phyloP scores from a whole-genome alignment of 2,888 invertebrate species.

The Acanthopleura granulata region DNA sequence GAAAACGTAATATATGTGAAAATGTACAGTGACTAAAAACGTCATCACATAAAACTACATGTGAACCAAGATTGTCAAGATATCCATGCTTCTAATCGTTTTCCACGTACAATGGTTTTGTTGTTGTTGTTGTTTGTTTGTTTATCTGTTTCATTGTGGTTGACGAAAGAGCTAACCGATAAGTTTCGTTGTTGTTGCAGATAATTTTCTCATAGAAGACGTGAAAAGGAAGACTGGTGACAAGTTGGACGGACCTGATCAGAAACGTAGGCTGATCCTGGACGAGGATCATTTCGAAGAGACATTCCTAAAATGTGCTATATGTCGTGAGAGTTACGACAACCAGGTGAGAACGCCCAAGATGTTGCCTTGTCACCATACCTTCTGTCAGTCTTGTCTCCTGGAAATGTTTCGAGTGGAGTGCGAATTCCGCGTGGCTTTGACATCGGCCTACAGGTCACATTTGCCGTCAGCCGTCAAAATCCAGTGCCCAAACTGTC shows the following conservation, averaged over 20 bases:
- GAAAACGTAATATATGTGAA: too few relatives aligned
- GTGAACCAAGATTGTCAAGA: too few relatives aligned
- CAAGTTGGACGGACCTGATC: background rate
- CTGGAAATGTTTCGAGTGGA: conserved; percentile 63
- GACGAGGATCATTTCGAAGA: conserved; percentile 63
- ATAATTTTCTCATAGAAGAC: background rate
- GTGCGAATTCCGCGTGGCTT: conserved; percentile 56
- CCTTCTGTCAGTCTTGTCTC: conserved; percentile 67
- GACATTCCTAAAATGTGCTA: conserved; percentile 64
- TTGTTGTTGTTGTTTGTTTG: too few relatives aligned
- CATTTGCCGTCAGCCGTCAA: conserved; percentile 59
- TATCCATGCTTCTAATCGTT: too few relatives aligned
- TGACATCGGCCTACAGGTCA: conserved; percentile 57
- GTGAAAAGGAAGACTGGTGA: background rate
- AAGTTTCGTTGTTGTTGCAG: background rate
- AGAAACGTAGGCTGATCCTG: conserved; percentile 51
- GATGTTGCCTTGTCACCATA: conserved; percentile 69
- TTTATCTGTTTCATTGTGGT: too few relatives aligned
- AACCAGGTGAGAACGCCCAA: conserved; percentile 65
- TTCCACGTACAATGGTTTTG: too few relatives aligned
- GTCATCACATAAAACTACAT: too few relatives aligned
- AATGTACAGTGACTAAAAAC: too few relatives aligned
- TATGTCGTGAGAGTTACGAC: conserved; percentile 66
- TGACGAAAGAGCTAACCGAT: too few relatives aligned
- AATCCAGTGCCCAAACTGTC: conserved; percentile 59